Base-by-base conservation (phyloP, 2,888 invertebrate species). In the Chromoteleia sp. region DNA sequence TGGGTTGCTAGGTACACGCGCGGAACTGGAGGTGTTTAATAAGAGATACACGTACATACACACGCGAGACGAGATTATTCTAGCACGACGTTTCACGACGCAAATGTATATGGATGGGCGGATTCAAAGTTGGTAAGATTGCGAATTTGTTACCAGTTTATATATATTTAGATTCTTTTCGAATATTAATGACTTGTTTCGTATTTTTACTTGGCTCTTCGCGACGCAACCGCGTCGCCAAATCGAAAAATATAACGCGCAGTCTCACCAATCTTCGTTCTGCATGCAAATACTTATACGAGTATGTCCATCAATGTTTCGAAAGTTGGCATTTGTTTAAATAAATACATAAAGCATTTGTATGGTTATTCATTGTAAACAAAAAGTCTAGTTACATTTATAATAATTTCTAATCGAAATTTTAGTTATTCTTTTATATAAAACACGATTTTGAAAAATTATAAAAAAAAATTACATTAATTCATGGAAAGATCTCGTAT, bases 291-390 rank as follows among this genome's bases (percentile, higher is more conserved):
- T 68, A 79, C 79, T 68, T 74, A 71, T 58, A 78, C 58, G 45
- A 70, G 74, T 70, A 75, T 75, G 80, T 81, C 80, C 75, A 81
- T 81, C 59, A 75, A 71, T 81, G 80, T 75, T 81, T 81, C 39
- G 80, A 81, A 81, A 75, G 80, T 75, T 81, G 75, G 65, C 65
- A 81, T 81, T 80, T 80, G 80, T 80, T 80, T 80, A 80, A 80
- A 80, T 80, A 80, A 80, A 80, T 75, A 74, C 48, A 81, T 81
- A 48, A 81, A 79, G 58, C 75, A 81, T 80, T 74, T 58, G 56
- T 15, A 50, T 43, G 17, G 43, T 14, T 17, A 17, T 43, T 43
- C 8, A 17, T 43, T 43, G n/a, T n/a, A n/a, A n/a, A n/a, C n/a
- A n/a, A n/a, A n/a, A n/a, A n/a, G n/a, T n/a, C n/a, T n/a, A n/a